These are phyloP conservation scores for Aselliscus stoliczkanus DNA, from an alignment of 2,797 vertebrate genomes.

Conservation along the genomic window DNA sequence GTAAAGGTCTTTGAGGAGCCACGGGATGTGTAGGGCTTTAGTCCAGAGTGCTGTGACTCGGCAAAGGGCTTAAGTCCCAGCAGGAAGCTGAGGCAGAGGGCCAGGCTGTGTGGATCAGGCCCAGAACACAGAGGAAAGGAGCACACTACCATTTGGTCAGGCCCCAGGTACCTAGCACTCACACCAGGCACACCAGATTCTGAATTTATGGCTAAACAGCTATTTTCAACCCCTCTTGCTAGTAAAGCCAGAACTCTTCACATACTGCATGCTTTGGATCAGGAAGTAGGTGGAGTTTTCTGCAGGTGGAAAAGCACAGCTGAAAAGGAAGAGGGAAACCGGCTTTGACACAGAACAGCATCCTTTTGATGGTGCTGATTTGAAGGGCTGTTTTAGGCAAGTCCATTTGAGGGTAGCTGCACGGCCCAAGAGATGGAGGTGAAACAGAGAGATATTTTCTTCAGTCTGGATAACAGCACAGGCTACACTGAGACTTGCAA, in stretches of 20 bases:
- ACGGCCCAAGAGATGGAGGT: background rate
- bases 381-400: background rate
- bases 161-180: slow-evolving; percentile 63
- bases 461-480: background rate
- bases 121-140: slow-evolving; percentile 2
- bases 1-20: slow-evolving; percentile 21
- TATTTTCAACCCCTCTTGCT: slow-evolving; percentile 57
- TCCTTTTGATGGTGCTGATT: background rate
- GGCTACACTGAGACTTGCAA: background rate
- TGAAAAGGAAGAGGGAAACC: background rate
- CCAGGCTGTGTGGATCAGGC: slow-evolving; percentile 53
- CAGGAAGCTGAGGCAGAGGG: slow-evolving; percentile 45
- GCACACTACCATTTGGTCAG: slow-evolving; percentile 68
- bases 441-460: background rate
- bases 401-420: background rate
- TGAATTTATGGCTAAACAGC: slow-evolving; percentile 48
- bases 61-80: slow-evolving; percentile 16
- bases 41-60: background rate
- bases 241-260: background rate
- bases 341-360: background rate
- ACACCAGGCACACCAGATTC: slow-evolving; percentile 60
- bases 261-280: background rate
- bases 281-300: slow-evolving; percentile 23
- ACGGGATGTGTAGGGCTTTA: background rate
- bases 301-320: slow-evolving; percentile 28